Conservation (phyloP, 2,888 invertebrate genomes). For the Phorcus lineatus region DNA sequence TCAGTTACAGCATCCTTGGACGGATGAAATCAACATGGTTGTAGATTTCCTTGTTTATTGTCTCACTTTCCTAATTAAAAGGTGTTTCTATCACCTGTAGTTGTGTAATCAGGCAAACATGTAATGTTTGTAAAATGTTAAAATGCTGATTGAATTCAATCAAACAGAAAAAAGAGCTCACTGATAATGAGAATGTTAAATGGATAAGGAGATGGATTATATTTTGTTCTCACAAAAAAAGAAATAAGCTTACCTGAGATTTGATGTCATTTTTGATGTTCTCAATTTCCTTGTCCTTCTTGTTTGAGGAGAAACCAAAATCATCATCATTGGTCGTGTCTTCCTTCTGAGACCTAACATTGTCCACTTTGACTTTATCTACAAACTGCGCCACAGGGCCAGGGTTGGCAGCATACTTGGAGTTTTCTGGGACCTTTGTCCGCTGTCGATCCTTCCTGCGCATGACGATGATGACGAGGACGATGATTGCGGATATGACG, state of each 20-base stretch:
- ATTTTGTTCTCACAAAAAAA: neutral
- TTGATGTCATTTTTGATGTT: neutral
- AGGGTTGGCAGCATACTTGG: slow-evolving; percentile 27
- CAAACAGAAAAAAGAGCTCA: too few relatives aligned
- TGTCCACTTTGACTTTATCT: slow-evolving; percentile 38
- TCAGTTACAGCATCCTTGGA: neutral
- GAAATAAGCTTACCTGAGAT: neutral
- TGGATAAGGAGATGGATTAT: neutral
- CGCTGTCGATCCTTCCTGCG: slow-evolving; percentile 54
- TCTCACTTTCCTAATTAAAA: neutral
- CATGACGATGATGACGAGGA: slow-evolving; percentile 65
- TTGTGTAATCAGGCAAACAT: too few relatives aligned
- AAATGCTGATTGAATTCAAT: too few relatives aligned
- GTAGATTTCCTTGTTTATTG: neutral
- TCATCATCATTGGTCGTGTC: slow-evolving; percentile 22
- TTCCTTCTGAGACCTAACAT: slow-evolving; percentile 30
- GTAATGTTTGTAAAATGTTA: too few relatives aligned
- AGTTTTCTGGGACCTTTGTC: neutral
- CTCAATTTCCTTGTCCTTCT: slow-evolving; percentile 23
- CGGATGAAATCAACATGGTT: slow-evolving; percentile 5
- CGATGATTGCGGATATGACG: slow-evolving; percentile 61
- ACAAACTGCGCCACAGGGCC: slow-evolving; percentile 27
- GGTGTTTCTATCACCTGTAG: too few relatives aligned
- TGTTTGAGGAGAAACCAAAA: slow-evolving; percentile 29
- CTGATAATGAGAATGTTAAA: neutral